Evolutionary conservation across 2,113 vertebrate genomes (phyloP).

Genomic region (Acrocephalus kingi): DNA sequence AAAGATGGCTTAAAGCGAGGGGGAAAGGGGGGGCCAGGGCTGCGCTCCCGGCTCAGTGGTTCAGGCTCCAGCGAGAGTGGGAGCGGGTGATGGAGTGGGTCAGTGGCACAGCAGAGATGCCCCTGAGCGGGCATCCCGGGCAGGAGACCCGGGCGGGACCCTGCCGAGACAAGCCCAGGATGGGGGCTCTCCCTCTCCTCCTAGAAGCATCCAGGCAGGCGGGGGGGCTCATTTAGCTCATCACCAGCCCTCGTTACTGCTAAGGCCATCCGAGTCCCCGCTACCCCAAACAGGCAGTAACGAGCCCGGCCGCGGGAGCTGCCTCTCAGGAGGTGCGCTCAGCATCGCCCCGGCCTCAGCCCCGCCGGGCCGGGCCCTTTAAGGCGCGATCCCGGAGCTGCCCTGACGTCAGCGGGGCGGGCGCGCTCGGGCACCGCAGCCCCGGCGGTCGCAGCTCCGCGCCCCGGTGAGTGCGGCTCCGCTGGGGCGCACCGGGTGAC

Average conservation of each 20-base stretch:
- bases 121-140: not conserved
- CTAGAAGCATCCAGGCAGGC: not conserved
- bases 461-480: not conserved
- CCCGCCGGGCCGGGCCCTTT: not conserved
- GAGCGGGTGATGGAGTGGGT: not conserved
- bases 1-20: not conserved
- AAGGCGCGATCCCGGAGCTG: conserved; percentile 14
- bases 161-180: not conserved
- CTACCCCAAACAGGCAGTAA: not conserved
- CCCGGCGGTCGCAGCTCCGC: conserved; percentile 8
- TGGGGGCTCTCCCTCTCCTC: not conserved
- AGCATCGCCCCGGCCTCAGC: not conserved
- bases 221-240: not conserved
- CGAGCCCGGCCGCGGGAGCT: not conserved
- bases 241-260: not conserved
- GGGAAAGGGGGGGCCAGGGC: not conserved
- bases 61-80: not conserved
- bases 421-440: conserved; percentile 12
- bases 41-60: not conserved
- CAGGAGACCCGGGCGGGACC: not conserved
- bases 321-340: not conserved
- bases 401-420: conserved; percentile 47
- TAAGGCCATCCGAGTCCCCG: not conserved
- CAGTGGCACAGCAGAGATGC: not conserved
- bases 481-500: not conserved